Percentiles rank a stretch among this genome's conserved stretches.
Evolutionary conservation across 2,888 invertebrate species (phyloP).

Genomic region (Flexamia atlantica): DNA sequence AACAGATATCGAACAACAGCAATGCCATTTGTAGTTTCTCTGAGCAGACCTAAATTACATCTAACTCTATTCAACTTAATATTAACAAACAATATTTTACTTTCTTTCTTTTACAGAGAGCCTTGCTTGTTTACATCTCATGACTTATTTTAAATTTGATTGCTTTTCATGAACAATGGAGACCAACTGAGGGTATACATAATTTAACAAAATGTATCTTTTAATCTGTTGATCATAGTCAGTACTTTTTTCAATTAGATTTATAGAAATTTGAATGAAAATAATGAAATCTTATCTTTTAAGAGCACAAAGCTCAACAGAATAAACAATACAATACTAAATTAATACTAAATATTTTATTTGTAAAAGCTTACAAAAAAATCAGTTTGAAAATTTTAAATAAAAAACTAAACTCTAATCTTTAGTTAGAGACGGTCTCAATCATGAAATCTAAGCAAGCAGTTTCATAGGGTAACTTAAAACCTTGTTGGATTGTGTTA

Average conservation of each 20-base stretch:
- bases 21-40: neutral
- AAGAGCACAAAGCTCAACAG: too few relatives aligned
- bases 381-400: neutral
- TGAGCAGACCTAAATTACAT: constrained; percentile 45
- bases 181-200: too few relatives aligned
- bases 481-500: constrained; percentile 44
- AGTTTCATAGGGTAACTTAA: constrained; percentile 6
- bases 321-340: too few relatives aligned
- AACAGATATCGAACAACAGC: neutral
- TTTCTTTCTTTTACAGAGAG: constrained; percentile 41
- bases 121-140: constrained; percentile 34
- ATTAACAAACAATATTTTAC: neutral
- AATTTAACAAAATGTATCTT: too few relatives aligned
- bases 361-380: too few relatives aligned
- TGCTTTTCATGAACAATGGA: too few relatives aligned
- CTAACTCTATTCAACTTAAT: constrained; percentile 44
- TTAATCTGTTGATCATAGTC: too few relatives aligned
- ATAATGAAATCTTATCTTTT: too few relatives aligned
- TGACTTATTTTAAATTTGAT: too few relatives aligned
- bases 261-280: too few relatives aligned
- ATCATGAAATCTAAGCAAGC: constrained; percentile 11
- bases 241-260: too few relatives aligned
- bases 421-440: neutral
- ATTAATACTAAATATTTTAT: too few relatives aligned
- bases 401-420: neutral